Evolutionary conservation across 2,113 vertebrate species (phyloP).

Genomic region (Ranitomeya variabilis): DNA sequence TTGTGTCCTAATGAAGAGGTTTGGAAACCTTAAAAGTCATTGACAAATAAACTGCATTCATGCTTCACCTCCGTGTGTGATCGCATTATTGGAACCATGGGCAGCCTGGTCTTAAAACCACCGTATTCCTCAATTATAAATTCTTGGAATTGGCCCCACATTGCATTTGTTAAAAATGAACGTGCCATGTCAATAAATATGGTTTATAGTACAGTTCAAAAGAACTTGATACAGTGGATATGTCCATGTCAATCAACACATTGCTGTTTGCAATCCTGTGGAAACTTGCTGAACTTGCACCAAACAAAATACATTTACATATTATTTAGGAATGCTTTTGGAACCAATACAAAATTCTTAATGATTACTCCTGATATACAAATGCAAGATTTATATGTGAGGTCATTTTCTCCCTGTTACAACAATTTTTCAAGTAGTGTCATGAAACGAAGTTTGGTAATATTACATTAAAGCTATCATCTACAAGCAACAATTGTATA

Average conservation of each 20-base stretch:
- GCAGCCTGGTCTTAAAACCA: no score
- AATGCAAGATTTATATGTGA: background rate
- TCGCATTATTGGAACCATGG: no score
- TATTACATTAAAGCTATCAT: background rate
- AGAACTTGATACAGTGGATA: slow-evolving; percentile 15
- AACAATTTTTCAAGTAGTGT: background rate
- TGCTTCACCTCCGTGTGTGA: no score
- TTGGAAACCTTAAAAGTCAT: no score
- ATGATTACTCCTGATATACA: background rate
- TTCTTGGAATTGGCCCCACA: slow-evolving; percentile 25
- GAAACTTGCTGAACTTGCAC: slow-evolving; percentile 39
- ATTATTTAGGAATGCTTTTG: slow-evolving; percentile 21
- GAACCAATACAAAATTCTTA: background rate
- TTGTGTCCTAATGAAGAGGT: no score
- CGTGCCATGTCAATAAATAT: slow-evolving; percentile 8
- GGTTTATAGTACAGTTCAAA: slow-evolving; percentile 10
- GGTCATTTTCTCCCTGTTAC: background rate
- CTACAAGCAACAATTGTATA: background rate
- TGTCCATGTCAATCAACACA: slow-evolving; percentile 22
- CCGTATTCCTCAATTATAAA: no score
- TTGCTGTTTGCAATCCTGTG: slow-evolving; percentile 24
- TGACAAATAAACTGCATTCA: no score
- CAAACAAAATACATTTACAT: slow-evolving; percentile 36
- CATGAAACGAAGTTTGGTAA: background rate
- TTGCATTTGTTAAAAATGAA: slow-evolving; percentile 6